Conservation (phyloP, 2,888 invertebrate genomes). For the Homarus gammarus region DNA sequence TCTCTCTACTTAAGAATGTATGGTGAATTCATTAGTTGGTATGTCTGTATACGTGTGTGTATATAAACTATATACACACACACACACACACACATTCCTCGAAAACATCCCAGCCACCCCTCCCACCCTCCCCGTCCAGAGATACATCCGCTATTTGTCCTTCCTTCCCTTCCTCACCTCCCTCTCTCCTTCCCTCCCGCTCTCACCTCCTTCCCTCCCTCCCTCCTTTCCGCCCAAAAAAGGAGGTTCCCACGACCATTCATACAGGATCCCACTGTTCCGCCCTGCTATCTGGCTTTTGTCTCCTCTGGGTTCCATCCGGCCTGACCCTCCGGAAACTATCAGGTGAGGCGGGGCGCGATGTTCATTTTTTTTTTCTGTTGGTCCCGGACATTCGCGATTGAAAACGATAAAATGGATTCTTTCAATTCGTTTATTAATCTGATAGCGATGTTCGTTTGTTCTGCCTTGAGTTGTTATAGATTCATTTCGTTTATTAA, state of each 20-base stretch:
- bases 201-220: background rate
- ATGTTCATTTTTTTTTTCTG: background rate
- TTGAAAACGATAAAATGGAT: too few species aligned
- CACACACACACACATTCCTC: background rate
- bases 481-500: too few species aligned
- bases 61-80: too few species aligned
- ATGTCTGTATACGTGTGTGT: too few species aligned
- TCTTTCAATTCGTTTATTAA: too few species aligned
- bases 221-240: background rate
- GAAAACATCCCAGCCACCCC: background rate
- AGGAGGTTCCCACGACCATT: constrained; percentile 16
- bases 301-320: constrained; percentile 2
- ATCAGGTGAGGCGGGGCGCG: background rate
- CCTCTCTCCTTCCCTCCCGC: background rate
- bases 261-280: background rate
- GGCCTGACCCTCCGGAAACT: constrained; percentile 7
- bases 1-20: too few species aligned
- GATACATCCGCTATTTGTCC: background rate
- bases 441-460: too few species aligned
- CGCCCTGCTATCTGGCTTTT: constrained; percentile 1
- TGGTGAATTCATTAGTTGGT: too few species aligned
- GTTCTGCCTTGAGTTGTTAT: too few species aligned
- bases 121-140: background rate
- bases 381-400: background rate
- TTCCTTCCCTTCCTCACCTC: background rate